phyloP scores from a whole-genome alignment of 1,140 invertebrate genomes.

The Papilio xuthus region DNA sequence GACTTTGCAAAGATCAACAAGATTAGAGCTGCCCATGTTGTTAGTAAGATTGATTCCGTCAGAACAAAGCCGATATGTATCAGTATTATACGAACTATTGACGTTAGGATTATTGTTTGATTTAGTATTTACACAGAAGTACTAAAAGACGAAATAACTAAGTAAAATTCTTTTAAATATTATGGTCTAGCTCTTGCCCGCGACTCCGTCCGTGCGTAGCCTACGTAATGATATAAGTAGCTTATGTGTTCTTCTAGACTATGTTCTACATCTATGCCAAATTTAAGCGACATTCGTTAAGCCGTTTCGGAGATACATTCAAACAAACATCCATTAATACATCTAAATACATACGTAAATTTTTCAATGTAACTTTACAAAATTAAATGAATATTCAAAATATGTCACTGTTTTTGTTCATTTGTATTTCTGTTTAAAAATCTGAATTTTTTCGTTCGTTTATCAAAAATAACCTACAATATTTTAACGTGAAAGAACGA shows the following conservation, averaged over 20 bases:
- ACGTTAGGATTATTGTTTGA: background rate
- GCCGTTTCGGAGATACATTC: too few relatives aligned
- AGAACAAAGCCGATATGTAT: background rate
- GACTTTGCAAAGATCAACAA: slow-evolving; percentile 15
- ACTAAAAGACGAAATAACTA: background rate
- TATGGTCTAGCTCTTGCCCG: background rate
- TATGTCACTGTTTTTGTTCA: background rate
- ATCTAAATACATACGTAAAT: too few relatives aligned
- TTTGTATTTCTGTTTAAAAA: background rate
- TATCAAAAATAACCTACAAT: background rate
- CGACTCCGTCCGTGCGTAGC: too few relatives aligned
- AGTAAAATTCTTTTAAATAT: background rate
- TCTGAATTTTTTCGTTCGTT: background rate
- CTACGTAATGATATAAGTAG: too few relatives aligned
- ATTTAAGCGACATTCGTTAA: too few relatives aligned
- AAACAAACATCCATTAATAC: background rate
- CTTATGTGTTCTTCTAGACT: too few relatives aligned
- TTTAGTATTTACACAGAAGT: background rate
- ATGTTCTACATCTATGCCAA: too few relatives aligned
- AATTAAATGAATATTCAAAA: background rate
- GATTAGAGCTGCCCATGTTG: background rate
- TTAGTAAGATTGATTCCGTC: slow-evolving; percentile 6
- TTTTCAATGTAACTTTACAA: background rate
- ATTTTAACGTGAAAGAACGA: background rate
- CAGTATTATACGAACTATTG: background rate